These are phyloP conservation scores for Phaethon lepturus DNA, from an alignment of 2,113 vertebrate genomes.

Conservation along the genomic window DNA sequence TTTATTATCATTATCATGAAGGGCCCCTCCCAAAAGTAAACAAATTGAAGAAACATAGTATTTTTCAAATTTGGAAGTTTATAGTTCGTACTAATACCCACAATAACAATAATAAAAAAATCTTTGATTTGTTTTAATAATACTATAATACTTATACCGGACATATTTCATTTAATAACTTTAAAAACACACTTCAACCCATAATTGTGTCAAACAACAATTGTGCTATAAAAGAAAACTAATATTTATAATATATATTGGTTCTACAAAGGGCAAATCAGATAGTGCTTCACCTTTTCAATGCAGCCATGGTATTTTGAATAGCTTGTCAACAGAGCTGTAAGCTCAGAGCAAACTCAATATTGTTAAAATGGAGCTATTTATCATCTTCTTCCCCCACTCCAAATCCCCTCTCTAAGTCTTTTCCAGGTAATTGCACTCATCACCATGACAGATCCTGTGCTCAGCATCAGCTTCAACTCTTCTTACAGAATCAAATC, in stretches of 20 bases:
- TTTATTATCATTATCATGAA: background rate
- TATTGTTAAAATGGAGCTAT: background rate
- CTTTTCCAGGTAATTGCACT: background rate
- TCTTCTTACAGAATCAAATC: background rate
- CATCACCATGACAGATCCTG: background rate
- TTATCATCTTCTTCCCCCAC: background rate
- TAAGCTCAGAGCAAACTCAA: background rate
- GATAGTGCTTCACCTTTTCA: background rate
- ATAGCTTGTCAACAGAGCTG: background rate
- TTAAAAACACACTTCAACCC: background rate
- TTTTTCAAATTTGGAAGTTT: background rate
- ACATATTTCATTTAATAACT: background rate
- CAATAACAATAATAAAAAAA: background rate
- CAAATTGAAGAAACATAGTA: background rate
- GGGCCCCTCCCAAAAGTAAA: background rate
- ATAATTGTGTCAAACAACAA: background rate
- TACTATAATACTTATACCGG: background rate
- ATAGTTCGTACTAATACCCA: background rate
- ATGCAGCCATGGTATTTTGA: background rate
- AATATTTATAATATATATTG: background rate
- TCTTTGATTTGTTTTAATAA: background rate
- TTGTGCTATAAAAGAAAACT: background rate
- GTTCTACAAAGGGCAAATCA: background rate
- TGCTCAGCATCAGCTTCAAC: background rate
- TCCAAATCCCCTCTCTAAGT: background rate